Conservation (phyloP, 2,888 invertebrate species). For the Melinaea marsaeus region DNA sequence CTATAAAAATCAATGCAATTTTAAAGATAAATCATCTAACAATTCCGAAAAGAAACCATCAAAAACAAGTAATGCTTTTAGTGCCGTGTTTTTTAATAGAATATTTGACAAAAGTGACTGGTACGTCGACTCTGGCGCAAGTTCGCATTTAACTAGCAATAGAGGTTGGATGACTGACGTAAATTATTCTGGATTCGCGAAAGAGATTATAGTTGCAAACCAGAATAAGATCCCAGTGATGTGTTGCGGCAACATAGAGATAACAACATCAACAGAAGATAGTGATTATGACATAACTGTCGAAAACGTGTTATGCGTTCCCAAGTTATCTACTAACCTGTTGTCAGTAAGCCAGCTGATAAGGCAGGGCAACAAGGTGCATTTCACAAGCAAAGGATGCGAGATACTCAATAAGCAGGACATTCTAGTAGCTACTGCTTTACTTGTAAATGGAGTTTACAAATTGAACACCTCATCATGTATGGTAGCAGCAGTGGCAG, state of each 20-base stretch:
- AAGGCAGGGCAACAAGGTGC: constrained; percentile 23
- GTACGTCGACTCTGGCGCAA: constrained; percentile 30
- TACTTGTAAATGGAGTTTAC: constrained; percentile 7
- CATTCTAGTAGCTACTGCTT: no score
- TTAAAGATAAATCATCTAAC: constrained; percentile 11
- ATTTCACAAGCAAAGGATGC: constrained; percentile 15
- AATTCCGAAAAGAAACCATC: constrained; percentile 10
- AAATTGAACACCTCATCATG: constrained; percentile 17
- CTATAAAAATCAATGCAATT: constrained; percentile 19
- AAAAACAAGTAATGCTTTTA: constrained; percentile 26
- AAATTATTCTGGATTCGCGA: no score
- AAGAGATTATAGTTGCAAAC: neutral
- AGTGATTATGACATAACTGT: constrained; percentile 17
- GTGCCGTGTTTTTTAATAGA: constrained; percentile 29
- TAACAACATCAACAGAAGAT: constrained; percentile 15
- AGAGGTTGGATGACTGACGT: constrained; percentile 21
- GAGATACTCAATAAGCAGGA: constrained; percentile 10
- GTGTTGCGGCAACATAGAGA: constrained; percentile 22
- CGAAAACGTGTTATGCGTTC: constrained; percentile 22
- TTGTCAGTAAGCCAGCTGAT: constrained; percentile 26
- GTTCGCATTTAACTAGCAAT: constrained; percentile 14
- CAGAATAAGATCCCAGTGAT: constrained; percentile 23
- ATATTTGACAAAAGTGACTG: constrained; percentile 23
- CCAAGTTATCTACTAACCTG: constrained; percentile 21
- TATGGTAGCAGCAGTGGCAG: constrained; percentile 16